Evolutionary conservation across 2,888 invertebrate genomes (phyloP), one percentile per base, ranked within the genome.

Genomic region (Ophion ventricosus): DNA sequence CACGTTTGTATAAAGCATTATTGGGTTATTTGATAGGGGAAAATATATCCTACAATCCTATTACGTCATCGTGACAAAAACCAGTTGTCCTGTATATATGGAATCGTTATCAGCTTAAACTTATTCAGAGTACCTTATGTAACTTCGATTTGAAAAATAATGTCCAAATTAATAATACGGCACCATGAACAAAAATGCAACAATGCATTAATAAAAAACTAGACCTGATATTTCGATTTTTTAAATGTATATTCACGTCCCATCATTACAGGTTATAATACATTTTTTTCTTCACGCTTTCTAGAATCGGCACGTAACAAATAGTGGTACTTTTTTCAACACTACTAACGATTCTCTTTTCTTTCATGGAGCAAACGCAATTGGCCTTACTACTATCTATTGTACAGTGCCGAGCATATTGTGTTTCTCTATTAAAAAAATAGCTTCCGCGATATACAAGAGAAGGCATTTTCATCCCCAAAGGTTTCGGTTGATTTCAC

Each of bases 401-500:
- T 75, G 63, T 69, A 40, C 17, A 59, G 40, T 20, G 14, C 20
- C 26, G 14, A 7, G 29, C 54, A 49, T 35, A 70, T 54, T 70
- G 59, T 35, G 25, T 23, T 20, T 56, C 26, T 61, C 7, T 29
- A 70, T 63, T 49, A 10, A 20, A 49, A 43, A 61, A 70, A 78
- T 40, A 57, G 56, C 29, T 49, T 26, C 10, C 25, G n/a, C 77
- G 20, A 54, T 54, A 11, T 25, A 56, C 11, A 23, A 49, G 49
- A n/a, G 23, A n/a, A 5, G 54, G 10, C 63, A 56, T 64, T 64
- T 61, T 64, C 63, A 63, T 64, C 25, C 79, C 25, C n/a, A 79
- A 72, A 72, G 63, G 72, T 77, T 77, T 69, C 77, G 49, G 69
- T 63, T 70, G 40, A 35, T 78, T 56, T 54, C 23, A 61, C 61